phyloP scores from a whole-genome alignment of 1,140 invertebrate species.

The Linepithema humile region DNA sequence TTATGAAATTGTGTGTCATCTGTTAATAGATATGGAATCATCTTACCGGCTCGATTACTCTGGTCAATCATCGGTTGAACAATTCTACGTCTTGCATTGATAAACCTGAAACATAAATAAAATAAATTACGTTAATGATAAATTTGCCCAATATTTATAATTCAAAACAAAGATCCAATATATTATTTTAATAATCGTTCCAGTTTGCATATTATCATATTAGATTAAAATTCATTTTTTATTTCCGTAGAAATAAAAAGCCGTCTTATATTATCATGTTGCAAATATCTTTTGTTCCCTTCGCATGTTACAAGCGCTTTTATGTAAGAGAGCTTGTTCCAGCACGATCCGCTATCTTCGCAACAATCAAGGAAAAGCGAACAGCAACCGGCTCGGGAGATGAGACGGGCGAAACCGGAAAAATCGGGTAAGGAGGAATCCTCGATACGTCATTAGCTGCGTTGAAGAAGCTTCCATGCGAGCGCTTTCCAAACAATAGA shows the following conservation, averaged over 20 bases:
- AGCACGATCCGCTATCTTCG: constrained; percentile 45
- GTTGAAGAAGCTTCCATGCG: constrained; percentile 74
- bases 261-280: background rate
- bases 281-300: background rate
- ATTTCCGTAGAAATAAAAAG: no score
- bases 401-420: constrained; percentile 4
- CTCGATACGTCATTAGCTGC: constrained; percentile 77
- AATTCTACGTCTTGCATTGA: constrained; percentile 98
- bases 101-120: constrained; percentile 92
- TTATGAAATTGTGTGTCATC: constrained; percentile 64
- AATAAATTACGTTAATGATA: constrained; percentile 50
- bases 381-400: constrained; percentile 11
- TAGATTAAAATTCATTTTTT: background rate
- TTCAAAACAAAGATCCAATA: background rate
- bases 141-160: background rate
- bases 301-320: background rate
- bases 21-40: constrained; percentile 69
- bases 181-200: background rate
- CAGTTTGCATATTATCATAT: background rate
- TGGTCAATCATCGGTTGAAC: constrained; percentile 99
- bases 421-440: constrained; percentile 52
- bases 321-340: background rate
- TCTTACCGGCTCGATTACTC: constrained; percentile 98
- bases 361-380: constrained; percentile 57
- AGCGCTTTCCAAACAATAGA: constrained; percentile 83